Conservation (phyloP, 1,140 invertebrate species). For the Drosophila triauraria region DNA sequence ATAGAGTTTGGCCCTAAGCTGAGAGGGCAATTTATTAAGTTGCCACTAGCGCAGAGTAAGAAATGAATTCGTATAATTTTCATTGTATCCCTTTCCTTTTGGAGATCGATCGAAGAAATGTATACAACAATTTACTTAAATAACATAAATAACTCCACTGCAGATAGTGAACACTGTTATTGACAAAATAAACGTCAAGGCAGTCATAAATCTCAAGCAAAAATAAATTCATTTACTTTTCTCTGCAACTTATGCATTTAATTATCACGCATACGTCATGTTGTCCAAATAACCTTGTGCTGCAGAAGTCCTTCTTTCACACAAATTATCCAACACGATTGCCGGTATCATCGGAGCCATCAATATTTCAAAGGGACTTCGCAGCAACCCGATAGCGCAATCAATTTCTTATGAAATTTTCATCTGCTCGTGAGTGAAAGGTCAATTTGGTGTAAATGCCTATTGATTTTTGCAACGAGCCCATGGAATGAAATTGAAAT, state of each 20-base stretch:
- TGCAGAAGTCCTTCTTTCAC: neutral
- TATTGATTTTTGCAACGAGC: constrained; percentile 49
- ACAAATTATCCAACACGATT: constrained; percentile 18
- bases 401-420: constrained; percentile 54
- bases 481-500: constrained; percentile 69
- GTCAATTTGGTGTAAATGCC: constrained; percentile 58
- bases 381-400: constrained; percentile 27
- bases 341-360: constrained; percentile 10
- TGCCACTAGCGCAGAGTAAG: neutral
- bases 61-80: no score
- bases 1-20: neutral
- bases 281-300: constrained; percentile 20
- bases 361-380: constrained; percentile 47
- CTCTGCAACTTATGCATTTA: constrained; percentile 4
- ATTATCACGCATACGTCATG: constrained; percentile 27
- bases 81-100: no score
- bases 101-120: neutral
- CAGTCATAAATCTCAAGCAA: constrained; percentile 1
- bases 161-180: neutral
- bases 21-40: no score
- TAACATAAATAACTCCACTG: neutral
- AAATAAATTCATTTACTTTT: neutral
- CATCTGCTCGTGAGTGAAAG: constrained; percentile 42
- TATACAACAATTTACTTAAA: neutral
- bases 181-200: constrained; percentile 5